Evolutionary conservation across 2,888 invertebrate genomes (phyloP).

Genomic region (Lagria hirta): DNA sequence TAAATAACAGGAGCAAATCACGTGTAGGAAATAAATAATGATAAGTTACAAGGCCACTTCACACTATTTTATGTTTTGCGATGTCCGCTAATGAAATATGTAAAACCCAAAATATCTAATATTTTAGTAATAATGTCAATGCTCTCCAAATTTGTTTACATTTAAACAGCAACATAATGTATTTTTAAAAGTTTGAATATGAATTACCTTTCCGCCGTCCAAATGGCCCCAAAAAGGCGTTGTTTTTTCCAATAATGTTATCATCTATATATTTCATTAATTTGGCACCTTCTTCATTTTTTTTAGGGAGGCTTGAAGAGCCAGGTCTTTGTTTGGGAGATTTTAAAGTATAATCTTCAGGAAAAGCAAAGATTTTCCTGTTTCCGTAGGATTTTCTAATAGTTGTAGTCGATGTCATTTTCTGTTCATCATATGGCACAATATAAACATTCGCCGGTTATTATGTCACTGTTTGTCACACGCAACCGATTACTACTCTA

Average conservation of each 20-base stretch:
- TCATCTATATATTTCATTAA: conserved; percentile 78
- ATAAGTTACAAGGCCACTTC: conserved; percentile 10
- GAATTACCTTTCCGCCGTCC: conserved; percentile 76
- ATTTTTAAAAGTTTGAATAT: too few species aligned
- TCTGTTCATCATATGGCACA: conserved; percentile 29
- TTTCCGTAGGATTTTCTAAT: conserved; percentile 54
- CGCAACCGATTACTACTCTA: conserved; percentile 9
- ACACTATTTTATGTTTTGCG: too few species aligned
- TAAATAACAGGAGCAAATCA: conserved; percentile 12
- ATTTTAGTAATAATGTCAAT: too few species aligned
- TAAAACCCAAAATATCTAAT: too few species aligned
- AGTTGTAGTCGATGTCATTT: conserved; percentile 52
- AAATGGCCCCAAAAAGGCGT: conserved; percentile 80
- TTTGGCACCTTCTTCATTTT: conserved; percentile 68
- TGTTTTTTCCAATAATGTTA: conserved; percentile 78
- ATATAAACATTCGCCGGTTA: conserved; percentile 16
- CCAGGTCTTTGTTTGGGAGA: conserved; percentile 52
- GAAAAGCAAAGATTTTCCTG: conserved; percentile 51
- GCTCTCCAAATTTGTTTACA: too few species aligned
- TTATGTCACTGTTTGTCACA: conserved; percentile 13
- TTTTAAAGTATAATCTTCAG: conserved; percentile 52
- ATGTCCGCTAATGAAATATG: too few species aligned
- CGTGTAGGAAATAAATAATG: conserved; percentile 14
- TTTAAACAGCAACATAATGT: too few species aligned
- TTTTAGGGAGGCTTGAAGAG: conserved; percentile 50